phyloP scores from a whole-genome alignment of 2,888 invertebrate genomes.

The Sycophila texana region DNA sequence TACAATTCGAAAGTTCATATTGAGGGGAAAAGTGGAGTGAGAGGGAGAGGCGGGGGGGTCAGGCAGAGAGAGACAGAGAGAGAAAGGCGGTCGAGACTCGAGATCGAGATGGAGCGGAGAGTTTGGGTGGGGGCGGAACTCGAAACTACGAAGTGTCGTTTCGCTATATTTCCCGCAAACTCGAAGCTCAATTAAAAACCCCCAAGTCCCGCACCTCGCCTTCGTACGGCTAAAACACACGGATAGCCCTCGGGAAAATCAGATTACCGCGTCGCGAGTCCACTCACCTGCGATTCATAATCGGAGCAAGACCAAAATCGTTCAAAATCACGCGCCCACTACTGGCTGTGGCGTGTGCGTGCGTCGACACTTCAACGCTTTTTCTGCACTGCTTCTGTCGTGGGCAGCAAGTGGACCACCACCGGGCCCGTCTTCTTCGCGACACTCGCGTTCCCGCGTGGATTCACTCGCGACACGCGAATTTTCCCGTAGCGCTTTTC shows the following conservation, averaged over 20 bases:
- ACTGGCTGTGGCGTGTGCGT: conserved; percentile 71
- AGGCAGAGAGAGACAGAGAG: conserved; percentile 19
- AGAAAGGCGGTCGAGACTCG: neutral
- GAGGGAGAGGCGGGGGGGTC: conserved; percentile 35
- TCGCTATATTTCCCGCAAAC: conserved; percentile 39
- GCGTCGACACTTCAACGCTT: conserved; percentile 66
- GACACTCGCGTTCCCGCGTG: too few relatives aligned
- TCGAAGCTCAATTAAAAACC: neutral
- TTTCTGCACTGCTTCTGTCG: conserved; percentile 65
- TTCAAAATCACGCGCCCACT: conserved; percentile 78
- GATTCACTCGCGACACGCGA: neutral
- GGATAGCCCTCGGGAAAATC: neutral
- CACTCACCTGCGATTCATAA: conserved; percentile 16
- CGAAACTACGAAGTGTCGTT: conserved; percentile 47
- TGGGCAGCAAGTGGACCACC: conserved; percentile 56
- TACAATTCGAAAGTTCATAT: conserved; percentile 69
- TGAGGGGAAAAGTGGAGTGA: conserved; percentile 33
- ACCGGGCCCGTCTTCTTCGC: neutral
- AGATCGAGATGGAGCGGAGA: neutral
- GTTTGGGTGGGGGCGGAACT: conserved; percentile 47
- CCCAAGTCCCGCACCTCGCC: conserved; percentile 39
- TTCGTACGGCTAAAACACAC: conserved; percentile 53
- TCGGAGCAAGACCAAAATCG: conserved; percentile 69
- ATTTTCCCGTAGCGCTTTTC: conserved; percentile 57
- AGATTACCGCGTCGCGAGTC: too few relatives aligned